Evolutionary conservation across 2,797 vertebrate species (phyloP).

Genomic region (Helicolenus hilgendorfi): DNA sequence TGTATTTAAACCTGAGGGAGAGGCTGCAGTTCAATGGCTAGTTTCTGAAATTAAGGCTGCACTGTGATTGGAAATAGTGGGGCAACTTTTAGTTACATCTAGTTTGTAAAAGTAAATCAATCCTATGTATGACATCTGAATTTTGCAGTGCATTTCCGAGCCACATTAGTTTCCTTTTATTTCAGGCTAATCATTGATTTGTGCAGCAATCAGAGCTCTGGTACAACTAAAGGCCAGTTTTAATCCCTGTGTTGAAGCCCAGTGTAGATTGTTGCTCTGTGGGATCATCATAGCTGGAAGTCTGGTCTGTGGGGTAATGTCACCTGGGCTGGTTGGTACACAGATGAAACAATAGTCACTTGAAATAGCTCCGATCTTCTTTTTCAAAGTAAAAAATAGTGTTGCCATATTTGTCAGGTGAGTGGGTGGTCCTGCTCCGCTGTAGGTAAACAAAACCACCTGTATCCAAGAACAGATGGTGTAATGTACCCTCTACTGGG

Average conservation of each 20-base stretch:
- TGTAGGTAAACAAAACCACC: constrained; percentile 38
- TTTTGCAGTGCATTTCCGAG: neutral
- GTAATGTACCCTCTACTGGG: neutral
- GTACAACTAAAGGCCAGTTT: neutral
- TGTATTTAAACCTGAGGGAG: neutral
- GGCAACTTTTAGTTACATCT: neutral
- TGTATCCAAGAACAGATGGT: constrained; percentile 53
- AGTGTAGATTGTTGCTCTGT: neutral
- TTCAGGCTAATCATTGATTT: neutral
- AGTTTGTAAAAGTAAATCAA: neutral
- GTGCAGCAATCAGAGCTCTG: neutral
- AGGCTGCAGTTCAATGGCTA: neutral
- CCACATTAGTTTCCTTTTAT: neutral
- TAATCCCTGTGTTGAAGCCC: neutral
- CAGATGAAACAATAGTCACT: constrained; percentile 44
- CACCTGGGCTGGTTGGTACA: neutral
- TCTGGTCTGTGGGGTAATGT: neutral
- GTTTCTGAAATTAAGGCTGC: neutral
- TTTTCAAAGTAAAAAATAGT: constrained; percentile 44
- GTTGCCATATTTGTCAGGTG: constrained; percentile 21
- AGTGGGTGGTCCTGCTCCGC: constrained; percentile 34
- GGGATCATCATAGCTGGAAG: neutral
- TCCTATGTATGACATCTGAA: neutral
- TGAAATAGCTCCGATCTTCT: constrained; percentile 23
- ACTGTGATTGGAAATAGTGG: neutral